Percentiles rank a stretch among this genome's conserved stretches.
Evolutionary conservation across 1,140 invertebrate species (phyloP).

Genomic region (Pantala flavescens): DNA sequence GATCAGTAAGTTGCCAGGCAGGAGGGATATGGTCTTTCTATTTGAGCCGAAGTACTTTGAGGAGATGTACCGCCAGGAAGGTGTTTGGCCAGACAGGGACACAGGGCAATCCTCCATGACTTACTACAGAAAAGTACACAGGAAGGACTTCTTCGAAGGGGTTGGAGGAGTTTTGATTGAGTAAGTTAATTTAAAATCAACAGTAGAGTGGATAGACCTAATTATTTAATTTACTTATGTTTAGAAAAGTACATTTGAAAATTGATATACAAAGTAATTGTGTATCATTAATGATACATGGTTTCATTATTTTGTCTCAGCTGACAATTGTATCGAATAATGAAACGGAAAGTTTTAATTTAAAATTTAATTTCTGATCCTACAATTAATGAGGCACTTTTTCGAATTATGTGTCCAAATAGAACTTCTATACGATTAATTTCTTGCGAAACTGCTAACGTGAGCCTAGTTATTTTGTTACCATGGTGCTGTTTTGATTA

Average conservation of each 20-base stretch:
- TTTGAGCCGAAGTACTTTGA: constrained; percentile 15
- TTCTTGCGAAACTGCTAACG: too few species aligned
- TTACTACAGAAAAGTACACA: constrained; percentile 28
- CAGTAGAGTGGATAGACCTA: too few species aligned
- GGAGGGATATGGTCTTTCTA: constrained; percentile 12
- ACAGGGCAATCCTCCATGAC: constrained; percentile 22
- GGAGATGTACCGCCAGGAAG: constrained; percentile 34
- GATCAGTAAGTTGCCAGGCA: background rate
- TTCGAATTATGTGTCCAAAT: too few species aligned
- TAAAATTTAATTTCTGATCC: too few species aligned
- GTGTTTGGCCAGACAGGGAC: constrained; percentile 30
- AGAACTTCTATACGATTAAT: too few species aligned
- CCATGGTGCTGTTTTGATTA: too few species aligned
- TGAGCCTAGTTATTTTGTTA: too few species aligned
- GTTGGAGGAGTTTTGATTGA: constrained; percentile 27
- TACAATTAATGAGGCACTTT: too few species aligned
- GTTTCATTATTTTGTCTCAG: too few species aligned
- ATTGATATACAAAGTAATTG: background rate
- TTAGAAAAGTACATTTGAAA: background rate
- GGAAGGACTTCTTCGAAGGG: constrained; percentile 27
- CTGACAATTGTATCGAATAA: too few species aligned
- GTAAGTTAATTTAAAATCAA: constrained; percentile 21
- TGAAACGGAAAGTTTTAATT: too few species aligned
- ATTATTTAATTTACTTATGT: background rate
- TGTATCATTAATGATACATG: background rate